Conservation (phyloP, 2,888 invertebrate species). For the Melanostoma scalare region DNA sequence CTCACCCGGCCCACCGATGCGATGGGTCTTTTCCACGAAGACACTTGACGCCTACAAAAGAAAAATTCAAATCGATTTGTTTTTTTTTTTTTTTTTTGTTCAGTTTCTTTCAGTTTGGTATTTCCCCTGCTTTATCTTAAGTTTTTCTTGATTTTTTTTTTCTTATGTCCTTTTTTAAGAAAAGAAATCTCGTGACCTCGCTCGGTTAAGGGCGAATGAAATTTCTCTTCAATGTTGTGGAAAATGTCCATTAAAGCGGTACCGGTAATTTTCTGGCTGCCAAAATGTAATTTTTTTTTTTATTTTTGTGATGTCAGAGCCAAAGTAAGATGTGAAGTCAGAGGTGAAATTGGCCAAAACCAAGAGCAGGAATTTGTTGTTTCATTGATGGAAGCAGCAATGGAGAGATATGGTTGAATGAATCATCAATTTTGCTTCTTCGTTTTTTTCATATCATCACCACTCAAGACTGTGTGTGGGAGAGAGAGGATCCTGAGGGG, state of each 20-base stretch:
- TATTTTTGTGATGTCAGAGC: slow-evolving; percentile 48
- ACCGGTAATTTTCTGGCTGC: slow-evolving; percentile 59
- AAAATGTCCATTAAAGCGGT: slow-evolving; percentile 65
- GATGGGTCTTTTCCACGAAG: background rate
- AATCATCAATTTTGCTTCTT: slow-evolving; percentile 38
- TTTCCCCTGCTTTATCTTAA: too few species aligned
- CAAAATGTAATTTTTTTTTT: slow-evolving; percentile 23
- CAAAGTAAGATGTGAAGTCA: slow-evolving; percentile 20
- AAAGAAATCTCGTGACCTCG: too few species aligned
- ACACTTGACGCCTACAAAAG: slow-evolving; percentile 33
- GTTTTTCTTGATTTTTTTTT: too few species aligned
- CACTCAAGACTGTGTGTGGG: slow-evolving; percentile 7
- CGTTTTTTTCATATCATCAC: slow-evolving; percentile 39
- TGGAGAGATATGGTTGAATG: slow-evolving; percentile 36
- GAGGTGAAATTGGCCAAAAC: slow-evolving; percentile 48
- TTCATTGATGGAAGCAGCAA: background rate
- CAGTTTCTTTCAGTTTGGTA: background rate
- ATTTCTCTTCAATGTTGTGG: slow-evolving; percentile 59
- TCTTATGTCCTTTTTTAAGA: too few species aligned
- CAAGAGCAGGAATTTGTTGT: slow-evolving; percentile 19
- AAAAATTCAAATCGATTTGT: slow-evolving; percentile 52
- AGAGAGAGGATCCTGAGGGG: too few species aligned
- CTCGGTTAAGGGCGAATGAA: background rate
- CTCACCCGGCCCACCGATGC: background rate
- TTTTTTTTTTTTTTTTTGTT: slow-evolving; percentile 25